Conservation (phyloP, 1,140 invertebrate genomes). For the Drosophila chauvacae region DNA sequence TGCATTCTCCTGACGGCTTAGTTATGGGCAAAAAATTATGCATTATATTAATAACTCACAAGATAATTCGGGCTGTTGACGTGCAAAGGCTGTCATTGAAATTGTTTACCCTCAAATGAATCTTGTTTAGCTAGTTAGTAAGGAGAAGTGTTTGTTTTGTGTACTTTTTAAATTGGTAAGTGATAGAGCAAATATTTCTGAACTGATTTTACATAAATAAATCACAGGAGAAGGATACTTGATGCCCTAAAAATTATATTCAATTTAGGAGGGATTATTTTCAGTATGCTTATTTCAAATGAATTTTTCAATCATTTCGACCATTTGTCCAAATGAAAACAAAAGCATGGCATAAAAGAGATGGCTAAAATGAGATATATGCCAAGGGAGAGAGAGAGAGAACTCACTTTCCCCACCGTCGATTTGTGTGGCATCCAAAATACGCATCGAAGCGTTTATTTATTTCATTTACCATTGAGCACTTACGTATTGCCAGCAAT, state of each 20-base stretch:
- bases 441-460: constrained; percentile 75
- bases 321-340: constrained; percentile 29
- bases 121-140: constrained; percentile 28
- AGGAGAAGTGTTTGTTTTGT: constrained; percentile 22
- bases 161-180: constrained; percentile 2
- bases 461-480: constrained; percentile 80
- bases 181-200: neutral
- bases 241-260: neutral
- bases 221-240: neutral
- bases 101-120: constrained; percentile 51
- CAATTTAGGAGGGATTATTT: neutral
- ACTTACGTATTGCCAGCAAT: constrained; percentile 79
- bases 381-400: neutral
- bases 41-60: constrained; percentile 70
- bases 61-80: constrained; percentile 60
- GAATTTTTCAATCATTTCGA: constrained; percentile 35
- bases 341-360: constrained; percentile 23
- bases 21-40: constrained; percentile 58
- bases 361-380: constrained; percentile 28
- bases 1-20: constrained; percentile 52
- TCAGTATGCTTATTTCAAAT: constrained; percentile 16
- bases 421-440: constrained; percentile 27
- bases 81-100: constrained; percentile 62
- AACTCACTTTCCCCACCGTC: constrained; percentile 10
- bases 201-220: neutral